Conservation (phyloP, 2,113 vertebrate genomes). For the Colaptes auratus region DNA sequence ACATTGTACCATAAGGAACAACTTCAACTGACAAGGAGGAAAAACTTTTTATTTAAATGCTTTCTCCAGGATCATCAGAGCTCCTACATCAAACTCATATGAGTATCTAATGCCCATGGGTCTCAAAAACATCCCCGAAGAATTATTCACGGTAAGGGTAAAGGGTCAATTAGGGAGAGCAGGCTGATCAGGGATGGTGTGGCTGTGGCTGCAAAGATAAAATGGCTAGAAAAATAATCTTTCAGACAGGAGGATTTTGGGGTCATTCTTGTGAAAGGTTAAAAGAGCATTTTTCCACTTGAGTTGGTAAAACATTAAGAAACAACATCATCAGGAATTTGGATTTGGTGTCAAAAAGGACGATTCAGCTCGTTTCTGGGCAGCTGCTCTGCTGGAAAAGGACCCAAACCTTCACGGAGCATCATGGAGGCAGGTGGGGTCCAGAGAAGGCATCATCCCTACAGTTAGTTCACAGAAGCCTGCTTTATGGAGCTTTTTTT, state of each 20-base stretch:
- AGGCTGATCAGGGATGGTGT: neutral
- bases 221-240: constrained; percentile 1
- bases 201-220: neutral
- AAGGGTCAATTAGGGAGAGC: neutral
- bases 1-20: neutral
- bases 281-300: neutral
- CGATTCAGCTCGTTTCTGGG: neutral
- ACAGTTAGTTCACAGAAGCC: neutral
- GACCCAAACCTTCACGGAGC: neutral
- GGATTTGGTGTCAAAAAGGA: neutral
- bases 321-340: neutral
- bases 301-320: neutral
- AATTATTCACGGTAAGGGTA: neutral
- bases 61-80: neutral
- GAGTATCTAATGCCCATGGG: neutral
- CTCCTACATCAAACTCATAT: neutral
- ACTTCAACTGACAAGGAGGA: neutral
- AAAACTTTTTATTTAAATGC: neutral
- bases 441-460: neutral
- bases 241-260: neutral
- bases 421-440: neutral
- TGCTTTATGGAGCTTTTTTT: neutral
- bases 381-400: neutral
- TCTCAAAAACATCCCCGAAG: neutral
- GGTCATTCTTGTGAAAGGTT: neutral